Evolutionary conservation across 2,113 vertebrate genomes (phyloP).

Genomic region (Eulacestoma nigropectus): DNA sequence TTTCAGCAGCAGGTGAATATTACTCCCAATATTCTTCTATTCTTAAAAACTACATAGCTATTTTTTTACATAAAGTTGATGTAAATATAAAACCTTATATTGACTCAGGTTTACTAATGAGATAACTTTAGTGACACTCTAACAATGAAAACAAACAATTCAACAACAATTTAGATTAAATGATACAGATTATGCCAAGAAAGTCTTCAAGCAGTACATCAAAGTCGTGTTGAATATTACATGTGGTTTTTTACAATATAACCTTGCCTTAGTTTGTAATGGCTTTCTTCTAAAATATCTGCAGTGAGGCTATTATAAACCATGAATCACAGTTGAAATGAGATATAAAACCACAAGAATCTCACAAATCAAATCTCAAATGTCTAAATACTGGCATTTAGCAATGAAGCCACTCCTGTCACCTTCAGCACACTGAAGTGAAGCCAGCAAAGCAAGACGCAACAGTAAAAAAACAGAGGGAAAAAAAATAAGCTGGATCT

Average conservation of each 20-base stretch:
- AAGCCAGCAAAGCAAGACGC: not conserved
- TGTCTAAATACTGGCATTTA: not conserved
- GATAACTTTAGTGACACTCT: not conserved
- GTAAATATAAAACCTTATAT: not conserved
- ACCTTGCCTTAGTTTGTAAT: not conserved
- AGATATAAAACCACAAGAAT: not conserved
- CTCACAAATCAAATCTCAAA: not conserved
- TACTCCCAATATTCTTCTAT: not conserved
- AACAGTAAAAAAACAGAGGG: not conserved
- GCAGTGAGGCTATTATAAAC: not conserved
- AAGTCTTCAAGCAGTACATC: not conserved
- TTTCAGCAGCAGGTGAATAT: slow-evolving; percentile 5
- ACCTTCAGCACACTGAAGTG: not conserved
- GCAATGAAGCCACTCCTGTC: not conserved
- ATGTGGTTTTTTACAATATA: not conserved
- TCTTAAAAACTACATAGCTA: not conserved
- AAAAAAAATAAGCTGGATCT: not conserved
- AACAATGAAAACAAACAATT: not conserved
- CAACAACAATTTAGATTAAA: not conserved
- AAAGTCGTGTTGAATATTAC: not conserved
- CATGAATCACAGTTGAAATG: not conserved
- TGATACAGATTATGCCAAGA: not conserved
- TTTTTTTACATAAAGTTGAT: not conserved
- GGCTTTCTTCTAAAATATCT: not conserved
- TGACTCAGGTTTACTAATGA: not conserved